Conservation (phyloP, 2,888 invertebrate genomes). For the Polymixis flavicincta region DNA sequence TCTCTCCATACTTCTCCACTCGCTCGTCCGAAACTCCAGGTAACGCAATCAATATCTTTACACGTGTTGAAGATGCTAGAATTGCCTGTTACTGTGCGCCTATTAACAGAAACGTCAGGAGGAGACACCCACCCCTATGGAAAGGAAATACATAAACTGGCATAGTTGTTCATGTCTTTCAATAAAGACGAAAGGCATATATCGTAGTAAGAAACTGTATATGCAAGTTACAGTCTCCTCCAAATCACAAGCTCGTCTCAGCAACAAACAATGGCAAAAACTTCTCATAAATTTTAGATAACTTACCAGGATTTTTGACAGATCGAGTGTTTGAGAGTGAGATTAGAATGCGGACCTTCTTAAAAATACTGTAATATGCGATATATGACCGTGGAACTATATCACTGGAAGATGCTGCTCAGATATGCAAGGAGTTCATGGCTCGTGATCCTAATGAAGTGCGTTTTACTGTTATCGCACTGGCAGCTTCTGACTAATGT, state of each 20-base stretch:
- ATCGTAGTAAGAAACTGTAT: too few species aligned
- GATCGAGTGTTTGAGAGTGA: background rate
- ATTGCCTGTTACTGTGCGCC: too few species aligned
- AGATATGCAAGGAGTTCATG: constrained; percentile 96
- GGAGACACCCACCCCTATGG: background rate
- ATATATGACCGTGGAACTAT: too few species aligned
- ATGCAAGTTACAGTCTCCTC: too few species aligned
- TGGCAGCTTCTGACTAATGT: constrained; percentile 91
- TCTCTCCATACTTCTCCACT: background rate
- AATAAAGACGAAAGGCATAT: background rate
- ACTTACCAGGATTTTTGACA: background rate
- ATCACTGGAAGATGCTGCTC: constrained; percentile 96
- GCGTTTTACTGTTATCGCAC: constrained; percentile 96
- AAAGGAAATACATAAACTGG: background rate
- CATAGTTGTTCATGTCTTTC: background rate
- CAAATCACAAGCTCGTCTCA: too few species aligned
- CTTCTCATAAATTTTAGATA: background rate
- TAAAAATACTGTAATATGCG: too few species aligned
- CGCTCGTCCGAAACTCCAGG: background rate
- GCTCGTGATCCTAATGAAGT: constrained; percentile 96
- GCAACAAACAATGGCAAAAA: background rate
- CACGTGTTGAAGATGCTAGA: background rate
- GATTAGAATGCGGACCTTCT: background rate
- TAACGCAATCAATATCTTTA: background rate
- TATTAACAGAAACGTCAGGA: background rate